Conservation (phyloP, 2,113 vertebrate species). For the Melanotaenia duboulayi region DNA sequence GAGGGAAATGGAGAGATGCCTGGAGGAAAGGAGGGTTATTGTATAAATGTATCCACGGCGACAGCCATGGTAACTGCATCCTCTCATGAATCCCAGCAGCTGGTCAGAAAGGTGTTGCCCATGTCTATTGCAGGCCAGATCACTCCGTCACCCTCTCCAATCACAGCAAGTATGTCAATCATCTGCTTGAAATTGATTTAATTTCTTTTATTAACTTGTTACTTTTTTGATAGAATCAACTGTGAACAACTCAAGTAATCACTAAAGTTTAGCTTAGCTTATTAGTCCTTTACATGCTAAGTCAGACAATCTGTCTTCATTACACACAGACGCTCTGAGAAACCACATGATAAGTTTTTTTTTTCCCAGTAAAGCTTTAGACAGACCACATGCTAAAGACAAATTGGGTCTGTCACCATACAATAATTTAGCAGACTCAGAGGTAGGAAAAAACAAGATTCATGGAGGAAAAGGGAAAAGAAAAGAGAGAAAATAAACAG, state of each 20-base stretch:
- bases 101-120: constrained; percentile 88
- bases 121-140: constrained; percentile 92
- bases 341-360: constrained; percentile 34
- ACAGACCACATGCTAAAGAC: constrained; percentile 44
- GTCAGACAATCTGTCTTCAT: constrained; percentile 10
- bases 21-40: constrained; percentile 36
- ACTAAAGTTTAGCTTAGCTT: not conserved
- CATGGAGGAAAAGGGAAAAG: not conserved
- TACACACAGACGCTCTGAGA: constrained; percentile 1
- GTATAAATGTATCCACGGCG: constrained; percentile 85
- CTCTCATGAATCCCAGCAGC: constrained; percentile 79
- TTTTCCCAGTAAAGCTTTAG: constrained; percentile 24
- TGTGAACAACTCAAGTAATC: not conserved
- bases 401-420: constrained; percentile 27
- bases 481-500: not conserved
- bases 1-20: constrained; percentile 85
- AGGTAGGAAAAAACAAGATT: not conserved
- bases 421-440: constrained; percentile 7
- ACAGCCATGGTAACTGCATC: constrained; percentile 87
- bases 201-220: not conserved
- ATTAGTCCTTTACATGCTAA: not conserved
- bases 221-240: constrained; percentile 3
- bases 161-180: constrained; percentile 87
- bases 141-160: constrained; percentile 62
- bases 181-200: not conserved